These are phyloP conservation scores for Netelia melanura DNA, from an alignment of 2,888 invertebrate genomes.

Conservation along the genomic window DNA sequence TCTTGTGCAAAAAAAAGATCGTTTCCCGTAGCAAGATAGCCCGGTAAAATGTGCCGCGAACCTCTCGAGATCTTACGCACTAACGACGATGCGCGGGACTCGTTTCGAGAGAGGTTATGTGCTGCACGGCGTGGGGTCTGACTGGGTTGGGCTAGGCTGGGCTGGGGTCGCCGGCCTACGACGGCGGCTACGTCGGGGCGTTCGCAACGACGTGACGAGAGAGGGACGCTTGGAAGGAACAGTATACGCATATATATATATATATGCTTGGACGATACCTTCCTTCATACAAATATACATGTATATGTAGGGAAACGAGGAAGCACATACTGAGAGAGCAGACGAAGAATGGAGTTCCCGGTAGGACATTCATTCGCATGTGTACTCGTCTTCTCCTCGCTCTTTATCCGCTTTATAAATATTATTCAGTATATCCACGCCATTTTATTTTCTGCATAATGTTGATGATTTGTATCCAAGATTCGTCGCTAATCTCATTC, in stretches of 20 bases:
- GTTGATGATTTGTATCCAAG: not conserved
- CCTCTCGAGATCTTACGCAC: conserved; percentile 49
- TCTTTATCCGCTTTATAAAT: conserved; percentile 41
- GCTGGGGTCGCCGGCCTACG: conserved; percentile 70
- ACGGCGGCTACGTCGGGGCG: conserved; percentile 55
- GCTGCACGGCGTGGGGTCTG: conserved; percentile 60
- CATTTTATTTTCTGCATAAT: conserved; percentile 26
- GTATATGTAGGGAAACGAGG: conserved; percentile 27
- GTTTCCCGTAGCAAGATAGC: conserved; percentile 46
- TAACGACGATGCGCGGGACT: conserved; percentile 33
- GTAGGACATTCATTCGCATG: conserved; percentile 56
- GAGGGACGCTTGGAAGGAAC: conserved; percentile 54
- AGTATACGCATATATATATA: not conserved
- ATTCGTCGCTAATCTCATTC: conserved; percentile 1
- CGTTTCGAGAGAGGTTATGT: conserved; percentile 47
- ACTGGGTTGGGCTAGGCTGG: conserved; percentile 64
- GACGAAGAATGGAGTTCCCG: conserved; percentile 52
- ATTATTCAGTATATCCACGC: conserved; percentile 40
- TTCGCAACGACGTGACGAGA: conserved; percentile 57
- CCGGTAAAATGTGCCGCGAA: conserved; percentile 45
- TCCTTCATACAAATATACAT: not conserved
- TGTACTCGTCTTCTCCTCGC: conserved; percentile 33
- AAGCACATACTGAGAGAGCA: conserved; percentile 37
- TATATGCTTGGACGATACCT: too few species aligned
- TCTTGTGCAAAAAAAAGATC: conserved; percentile 32